Evolutionary conservation across 1,140 invertebrate species (phyloP), one percentile per base, ranked within the genome.

Genomic region (Bradysia coprophila): DNA sequence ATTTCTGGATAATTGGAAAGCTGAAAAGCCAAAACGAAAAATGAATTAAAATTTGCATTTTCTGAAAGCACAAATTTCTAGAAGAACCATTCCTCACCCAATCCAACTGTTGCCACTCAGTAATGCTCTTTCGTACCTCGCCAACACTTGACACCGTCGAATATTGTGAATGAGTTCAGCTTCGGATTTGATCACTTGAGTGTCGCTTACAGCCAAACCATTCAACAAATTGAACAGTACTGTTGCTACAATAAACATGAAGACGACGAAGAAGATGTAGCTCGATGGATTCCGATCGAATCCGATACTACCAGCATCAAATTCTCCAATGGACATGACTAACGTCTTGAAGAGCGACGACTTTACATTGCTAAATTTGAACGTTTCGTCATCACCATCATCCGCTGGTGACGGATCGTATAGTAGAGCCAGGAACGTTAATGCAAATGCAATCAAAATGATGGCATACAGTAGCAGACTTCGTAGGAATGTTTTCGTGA

Each of bases 311-410:
- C 69, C 63, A 0, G 79, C 79, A 47, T 87, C 81, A 48, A 85
- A 81, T 57, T 87, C 81, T 10, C 82, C 82, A 0, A 81, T 85
- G 18, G 85, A 64, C 82, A 87, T 87, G 1, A 84, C 75, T 16
- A 83, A 73, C 0, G 81, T 85, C 61, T 85, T 85, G 45, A 85
- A 80, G 4, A 85, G 50, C 0, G 81, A 76, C 18, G 67, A 60
- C 8, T 70, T 72, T 3, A 75, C 73, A 57, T 73, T 65, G 2
- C 59, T 58, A 44, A 84, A 82, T 43, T 72, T 75, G 16, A 65
- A 59, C 21, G 71, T 61, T 5, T 61, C 56, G 1, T 53, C 57
- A 9, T 71, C 62, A 40, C 69, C 61, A 36, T 66, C 63, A 43
- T 64, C 61, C 4, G 64, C 49, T n/a, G 33, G 21, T 41, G 38